A percentile compares a stretch with the other conserved stretches of the same genome.
Conservation (phyloP, 2,797 vertebrate species). For the Momotus momota region DNA sequence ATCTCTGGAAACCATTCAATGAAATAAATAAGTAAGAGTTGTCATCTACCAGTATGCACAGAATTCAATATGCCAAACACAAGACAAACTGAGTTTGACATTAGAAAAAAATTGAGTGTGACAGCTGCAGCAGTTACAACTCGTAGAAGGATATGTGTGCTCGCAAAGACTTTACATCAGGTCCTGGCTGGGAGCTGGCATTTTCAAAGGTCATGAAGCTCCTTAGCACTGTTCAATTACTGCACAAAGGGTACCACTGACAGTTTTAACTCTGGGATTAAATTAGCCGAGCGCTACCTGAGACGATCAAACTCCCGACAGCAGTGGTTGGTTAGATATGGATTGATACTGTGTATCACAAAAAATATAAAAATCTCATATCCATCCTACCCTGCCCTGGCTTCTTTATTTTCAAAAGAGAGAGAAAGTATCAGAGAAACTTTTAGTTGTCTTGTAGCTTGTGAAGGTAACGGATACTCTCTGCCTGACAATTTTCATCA, state of each 20-base stretch:
- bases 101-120: conserved; percentile 39
- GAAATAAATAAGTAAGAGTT: conserved; percentile 13
- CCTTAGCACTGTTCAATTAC: conserved; percentile 71
- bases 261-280: conserved; percentile 65
- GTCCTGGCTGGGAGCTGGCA: conserved; percentile 64
- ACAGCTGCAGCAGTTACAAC: conserved; percentile 38
- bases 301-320: conserved; percentile 23
- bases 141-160: conserved; percentile 18
- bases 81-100: conserved; percentile 50
- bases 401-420: not conserved
- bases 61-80: conserved; percentile 10
- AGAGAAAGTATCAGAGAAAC: not conserved
- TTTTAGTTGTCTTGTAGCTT: not conserved
- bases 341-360: not conserved
- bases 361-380: not conserved
- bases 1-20: not conserved
- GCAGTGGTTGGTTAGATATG: not conserved
- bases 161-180: conserved; percentile 52
- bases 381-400: fast-evolving
- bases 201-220: conserved; percentile 79
- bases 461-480: not conserved
- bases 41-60: not conserved
- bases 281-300: conserved; percentile 55
- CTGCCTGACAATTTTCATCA: not conserved
- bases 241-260: conserved; percentile 62